Evolutionary conservation across 2,888 invertebrate species (phyloP), one percentile per base, ranked within the genome.

Genomic region (Carcina quercana): DNA sequence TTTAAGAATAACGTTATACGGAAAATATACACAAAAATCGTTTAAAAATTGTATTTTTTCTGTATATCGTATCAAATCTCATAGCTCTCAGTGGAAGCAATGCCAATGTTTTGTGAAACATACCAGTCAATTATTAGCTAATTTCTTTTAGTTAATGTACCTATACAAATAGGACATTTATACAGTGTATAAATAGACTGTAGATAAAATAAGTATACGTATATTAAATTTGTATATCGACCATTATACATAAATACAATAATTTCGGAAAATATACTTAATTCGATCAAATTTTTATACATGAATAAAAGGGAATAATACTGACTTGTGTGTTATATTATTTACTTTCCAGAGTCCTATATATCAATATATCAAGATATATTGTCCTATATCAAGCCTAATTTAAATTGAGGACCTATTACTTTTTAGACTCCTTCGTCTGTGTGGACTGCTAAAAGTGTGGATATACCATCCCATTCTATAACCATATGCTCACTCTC

Each of bases 81-180:
- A 55, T 61, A 58, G 60, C 61, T 67, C 54, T 42, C 58, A 59
- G 69, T 75, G 70, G 67, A 59, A 60, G 35, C 34, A 42, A 55
- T 57, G 56, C 59, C 59, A 63, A 62, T 59, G 52, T 60, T 46
- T 45, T 30, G 43, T 40, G n/a, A 52, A 57, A 54, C 41, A 57
- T 68, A 66, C 71, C 66, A 76, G 76, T 76, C 76, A 75, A 50
- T 59, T 64, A 17, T 61, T 63, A 61, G 54, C 47, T 57, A 62
- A 59, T 60, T 54, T 52, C 56, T 44, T 47, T 53, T 56, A 33
- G 39, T 39, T 34, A 57, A 59, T 51, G 48, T 55, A n/a, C n/a
- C n/a, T n/a, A n/a, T n/a, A 50, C 54, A 50, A 51, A 54, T 53
- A 54, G 47, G 47, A 49, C 45, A 52, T 53, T 39, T 53, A 53